A percentile compares a stretch with the other conserved stretches of the same genome.
Evolutionary conservation across 2,888 invertebrate species (phyloP).

Genomic region (Tachina grossa): DNA sequence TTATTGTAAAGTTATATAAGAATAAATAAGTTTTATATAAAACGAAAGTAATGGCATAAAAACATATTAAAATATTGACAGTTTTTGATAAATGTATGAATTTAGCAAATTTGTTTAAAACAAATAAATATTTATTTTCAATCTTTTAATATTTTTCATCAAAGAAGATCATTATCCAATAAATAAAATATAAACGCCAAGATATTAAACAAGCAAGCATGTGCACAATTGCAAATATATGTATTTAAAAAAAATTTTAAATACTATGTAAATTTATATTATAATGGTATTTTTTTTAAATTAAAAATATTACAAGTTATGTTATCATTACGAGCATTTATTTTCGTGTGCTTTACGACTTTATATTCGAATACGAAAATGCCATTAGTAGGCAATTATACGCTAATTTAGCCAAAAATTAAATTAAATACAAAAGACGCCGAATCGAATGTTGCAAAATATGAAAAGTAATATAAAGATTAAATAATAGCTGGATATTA

Average conservation of each 20-base stretch:
- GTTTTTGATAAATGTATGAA: too few relatives aligned
- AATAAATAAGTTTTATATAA: too few relatives aligned
- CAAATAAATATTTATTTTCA: not conserved
- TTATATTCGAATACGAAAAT: constrained; percentile 34
- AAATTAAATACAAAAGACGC: constrained; percentile 51
- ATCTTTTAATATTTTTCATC: not conserved
- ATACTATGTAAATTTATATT: not conserved
- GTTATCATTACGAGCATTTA: constrained; percentile 29
- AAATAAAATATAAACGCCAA: not conserved
- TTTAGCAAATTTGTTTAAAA: not conserved
- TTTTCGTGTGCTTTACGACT: constrained; percentile 26
- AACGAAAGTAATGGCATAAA: too few relatives aligned
- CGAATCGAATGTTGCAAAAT: constrained; percentile 48
- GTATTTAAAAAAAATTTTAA: not conserved
- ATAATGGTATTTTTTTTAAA: constrained; percentile 21
- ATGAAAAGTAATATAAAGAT: constrained; percentile 23
- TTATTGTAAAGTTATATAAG: too few relatives aligned
- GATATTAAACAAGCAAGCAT: not conserved
- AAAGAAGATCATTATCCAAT: not conserved
- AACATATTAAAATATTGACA: too few relatives aligned
- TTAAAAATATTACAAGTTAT: constrained; percentile 19
- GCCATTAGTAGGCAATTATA: constrained; percentile 63
- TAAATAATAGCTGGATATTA: constrained; percentile 13
- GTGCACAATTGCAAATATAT: not conserved
- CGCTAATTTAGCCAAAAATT: constrained; percentile 64